Percentiles rank a stretch among this genome's conserved stretches.
These are phyloP conservation scores for Puma concolor DNA, from an alignment of 2,113 vertebrate genomes.

Conservation along the genomic window DNA sequence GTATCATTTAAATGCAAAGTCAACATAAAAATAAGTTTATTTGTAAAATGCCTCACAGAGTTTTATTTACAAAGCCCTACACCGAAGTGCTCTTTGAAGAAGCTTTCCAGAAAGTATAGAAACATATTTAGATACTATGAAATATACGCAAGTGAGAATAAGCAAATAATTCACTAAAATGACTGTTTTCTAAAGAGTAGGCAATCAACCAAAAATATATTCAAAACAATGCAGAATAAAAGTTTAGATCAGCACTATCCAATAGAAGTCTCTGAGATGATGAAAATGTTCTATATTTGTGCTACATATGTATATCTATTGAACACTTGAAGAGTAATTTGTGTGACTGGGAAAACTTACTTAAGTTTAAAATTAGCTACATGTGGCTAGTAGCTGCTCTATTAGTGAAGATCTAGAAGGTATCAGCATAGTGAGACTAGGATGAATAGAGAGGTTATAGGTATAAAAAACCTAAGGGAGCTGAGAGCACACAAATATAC, in stretches of 20 bases:
- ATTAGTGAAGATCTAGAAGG: background rate
- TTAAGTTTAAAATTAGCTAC: background rate
- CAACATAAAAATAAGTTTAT: background rate
- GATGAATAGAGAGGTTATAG: background rate
- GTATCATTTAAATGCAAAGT: background rate
- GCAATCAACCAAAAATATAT: background rate
- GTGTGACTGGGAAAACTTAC: background rate
- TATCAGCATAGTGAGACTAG: background rate
- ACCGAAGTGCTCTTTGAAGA: background rate
- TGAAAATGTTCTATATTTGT: background rate
- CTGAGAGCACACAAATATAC: background rate
- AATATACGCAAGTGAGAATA: background rate
- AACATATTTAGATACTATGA: background rate
- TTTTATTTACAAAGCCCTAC: background rate
- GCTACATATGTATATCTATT: fast-evolving
- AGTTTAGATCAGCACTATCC: background rate
- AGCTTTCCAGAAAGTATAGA: background rate
- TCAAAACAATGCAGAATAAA: background rate
- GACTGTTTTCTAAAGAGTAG: background rate
- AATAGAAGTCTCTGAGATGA: background rate
- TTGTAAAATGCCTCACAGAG: background rate
- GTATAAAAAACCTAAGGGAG: background rate
- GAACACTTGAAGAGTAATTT: background rate
- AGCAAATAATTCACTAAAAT: background rate
- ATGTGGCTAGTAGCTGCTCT: background rate